Evolutionary conservation across 1,140 invertebrate species (phyloP).

Genomic region (Drosophila micromelanica): DNA sequence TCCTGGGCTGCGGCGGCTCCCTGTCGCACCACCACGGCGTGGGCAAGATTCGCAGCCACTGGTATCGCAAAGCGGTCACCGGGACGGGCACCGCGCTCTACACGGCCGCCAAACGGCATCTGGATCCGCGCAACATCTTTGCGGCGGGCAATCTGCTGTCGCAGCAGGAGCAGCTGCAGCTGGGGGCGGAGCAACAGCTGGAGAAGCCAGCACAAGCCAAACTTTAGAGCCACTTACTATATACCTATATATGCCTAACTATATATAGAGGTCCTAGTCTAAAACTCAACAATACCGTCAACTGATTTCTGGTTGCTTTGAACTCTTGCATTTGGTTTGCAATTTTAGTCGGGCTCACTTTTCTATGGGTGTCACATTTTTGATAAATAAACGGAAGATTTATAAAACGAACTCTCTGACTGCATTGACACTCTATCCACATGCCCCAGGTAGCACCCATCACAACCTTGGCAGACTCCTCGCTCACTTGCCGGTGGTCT

Average conservation of each 20-base stretch:
- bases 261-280: conserved; percentile 54
- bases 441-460: neutral
- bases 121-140: conserved; percentile 98
- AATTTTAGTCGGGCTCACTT: conserved; percentile 59
- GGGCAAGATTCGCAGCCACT: conserved; percentile 95
- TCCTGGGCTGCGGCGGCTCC: conserved; percentile 95
- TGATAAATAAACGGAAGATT: conserved; percentile 77
- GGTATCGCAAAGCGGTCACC: conserved; percentile 92
- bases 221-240: conserved; percentile 55
- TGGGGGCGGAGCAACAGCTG: neutral
- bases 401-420: conserved; percentile 38
- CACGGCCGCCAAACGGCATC: conserved; percentile 91
- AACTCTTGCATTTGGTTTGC: conserved; percentile 32
- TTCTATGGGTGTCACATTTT: conserved; percentile 68
- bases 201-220: conserved; percentile 61
- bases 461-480: neutral
- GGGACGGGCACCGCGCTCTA: conserved; percentile 90
- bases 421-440: conserved; percentile 1
- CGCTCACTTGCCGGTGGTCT: conserved; percentile 26
- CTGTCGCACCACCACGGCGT: conserved; percentile 98
- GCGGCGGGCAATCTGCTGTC: conserved; percentile 91
- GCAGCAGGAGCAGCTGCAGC: conserved; percentile 15
- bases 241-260: conserved; percentile 7
- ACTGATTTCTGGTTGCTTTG: conserved; percentile 39
- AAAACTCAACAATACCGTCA: conserved; percentile 45